Conservation (phyloP, 2,113 vertebrate species). For the Podarcis cretensis region DNA sequence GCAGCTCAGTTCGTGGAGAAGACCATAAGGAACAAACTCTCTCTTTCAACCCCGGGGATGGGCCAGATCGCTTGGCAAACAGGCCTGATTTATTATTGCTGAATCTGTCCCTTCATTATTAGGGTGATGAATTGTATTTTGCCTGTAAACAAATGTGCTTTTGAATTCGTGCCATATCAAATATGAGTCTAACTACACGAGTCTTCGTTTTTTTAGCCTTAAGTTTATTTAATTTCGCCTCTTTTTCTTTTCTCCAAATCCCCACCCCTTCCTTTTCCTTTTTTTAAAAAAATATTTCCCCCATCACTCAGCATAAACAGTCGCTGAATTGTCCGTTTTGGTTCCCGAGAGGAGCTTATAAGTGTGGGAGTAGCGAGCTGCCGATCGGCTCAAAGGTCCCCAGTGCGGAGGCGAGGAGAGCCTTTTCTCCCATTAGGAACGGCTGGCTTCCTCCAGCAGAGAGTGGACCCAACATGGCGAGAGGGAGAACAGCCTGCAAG, state of each 20-base stretch:
- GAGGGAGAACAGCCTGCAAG: conserved; percentile 6
- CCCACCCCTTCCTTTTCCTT: neutral
- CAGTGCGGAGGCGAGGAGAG: conserved; percentile 21
- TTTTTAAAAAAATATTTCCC: neutral
- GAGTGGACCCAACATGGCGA: conserved; percentile 29
- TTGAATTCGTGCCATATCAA: conserved; percentile 4
- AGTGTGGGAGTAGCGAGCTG: conserved; percentile 26
- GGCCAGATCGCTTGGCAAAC: neutral
- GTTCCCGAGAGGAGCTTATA: conserved; percentile 10
- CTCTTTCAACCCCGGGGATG: neutral
- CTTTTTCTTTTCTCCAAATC: neutral
- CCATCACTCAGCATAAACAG: conserved; percentile 32
- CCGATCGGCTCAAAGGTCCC: conserved; percentile 15
- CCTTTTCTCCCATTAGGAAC: neutral
- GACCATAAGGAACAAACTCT: neutral
- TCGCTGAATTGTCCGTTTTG: conserved; percentile 11
- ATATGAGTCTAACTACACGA: neutral
- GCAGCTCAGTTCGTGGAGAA: neutral
- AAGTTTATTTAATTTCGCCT: neutral
- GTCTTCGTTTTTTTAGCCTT: neutral
- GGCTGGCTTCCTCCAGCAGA: neutral
- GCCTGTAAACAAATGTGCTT: conserved; percentile 17
- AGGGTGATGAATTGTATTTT: neutral
- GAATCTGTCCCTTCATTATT: neutral
- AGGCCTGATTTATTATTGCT: neutral